A percentile compares a stretch with the other conserved stretches of the same genome.
These are phyloP conservation scores for Xestia xanthographa DNA, from an alignment of 2,888 invertebrate genomes.

Conservation along the genomic window DNA sequence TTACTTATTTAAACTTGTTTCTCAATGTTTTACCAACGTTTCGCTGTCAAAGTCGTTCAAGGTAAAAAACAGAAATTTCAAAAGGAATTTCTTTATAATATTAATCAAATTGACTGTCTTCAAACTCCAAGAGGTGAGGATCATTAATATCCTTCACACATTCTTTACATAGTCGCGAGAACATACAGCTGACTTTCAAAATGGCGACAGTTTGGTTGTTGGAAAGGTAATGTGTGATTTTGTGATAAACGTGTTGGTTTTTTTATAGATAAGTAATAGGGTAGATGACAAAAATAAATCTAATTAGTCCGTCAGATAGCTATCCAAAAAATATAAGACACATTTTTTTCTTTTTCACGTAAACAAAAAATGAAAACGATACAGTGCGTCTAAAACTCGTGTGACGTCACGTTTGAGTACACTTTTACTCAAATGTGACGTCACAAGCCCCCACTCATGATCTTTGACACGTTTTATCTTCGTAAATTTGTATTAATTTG, in stretches of 20 bases:
- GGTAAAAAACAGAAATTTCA: neutral
- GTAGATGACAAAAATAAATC: no score
- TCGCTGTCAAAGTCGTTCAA: neutral
- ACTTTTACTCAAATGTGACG: no score
- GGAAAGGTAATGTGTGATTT: neutral
- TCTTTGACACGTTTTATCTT: no score
- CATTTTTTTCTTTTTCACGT: no score
- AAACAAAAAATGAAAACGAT: no score
- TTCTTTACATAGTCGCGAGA: conserved; percentile 2
- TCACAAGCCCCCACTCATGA: no score
- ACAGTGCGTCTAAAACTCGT: no score
- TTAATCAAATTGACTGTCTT: neutral
- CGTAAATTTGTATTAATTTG: no score
- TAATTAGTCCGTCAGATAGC: no score
- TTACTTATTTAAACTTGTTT: neutral
- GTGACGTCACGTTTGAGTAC: no score
- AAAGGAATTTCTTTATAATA: neutral
- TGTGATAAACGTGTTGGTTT: neutral
- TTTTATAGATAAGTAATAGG: no score
- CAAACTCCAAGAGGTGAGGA: neutral
- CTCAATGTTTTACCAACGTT: neutral
- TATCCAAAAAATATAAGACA: no score
- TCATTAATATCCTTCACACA: conserved; percentile 28
- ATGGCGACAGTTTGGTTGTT: neutral
- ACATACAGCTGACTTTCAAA: conserved; percentile 11